Evolutionary conservation across 1,140 invertebrate species (phyloP).

Genomic region (Marisa cornuarietis): DNA sequence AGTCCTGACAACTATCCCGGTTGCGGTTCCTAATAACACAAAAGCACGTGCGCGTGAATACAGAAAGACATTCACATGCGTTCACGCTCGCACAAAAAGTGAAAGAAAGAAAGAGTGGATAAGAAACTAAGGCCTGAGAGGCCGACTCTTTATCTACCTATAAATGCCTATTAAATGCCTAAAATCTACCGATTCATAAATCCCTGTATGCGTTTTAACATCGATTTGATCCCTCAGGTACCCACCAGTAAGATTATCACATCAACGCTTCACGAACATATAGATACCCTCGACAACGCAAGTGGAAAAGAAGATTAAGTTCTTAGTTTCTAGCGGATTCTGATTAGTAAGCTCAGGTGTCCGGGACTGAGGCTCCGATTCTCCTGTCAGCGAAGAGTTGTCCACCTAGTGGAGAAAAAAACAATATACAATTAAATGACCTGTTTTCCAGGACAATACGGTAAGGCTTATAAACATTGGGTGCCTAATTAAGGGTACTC

Average conservation of each 20-base stretch:
- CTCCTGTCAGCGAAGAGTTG: slow-evolving; percentile 85
- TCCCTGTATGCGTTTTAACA: not conserved
- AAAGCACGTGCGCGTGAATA: too few relatives aligned
- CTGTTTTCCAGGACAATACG: too few relatives aligned
- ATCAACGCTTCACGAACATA: not conserved
- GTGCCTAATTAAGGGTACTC: too few relatives aligned
- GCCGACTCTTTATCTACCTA: not conserved
- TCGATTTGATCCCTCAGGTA: not conserved
- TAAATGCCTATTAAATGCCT: too few relatives aligned
- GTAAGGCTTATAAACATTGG: too few relatives aligned
- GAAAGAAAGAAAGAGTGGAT: not conserved
- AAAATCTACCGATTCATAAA: not conserved
- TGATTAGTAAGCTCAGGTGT: slow-evolving; percentile 91
- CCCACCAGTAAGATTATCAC: not conserved
- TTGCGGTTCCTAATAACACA: slow-evolving; percentile 16
- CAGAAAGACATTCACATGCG: not conserved
- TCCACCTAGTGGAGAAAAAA: slow-evolving; percentile 46
- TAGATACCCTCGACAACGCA: slow-evolving; percentile 88
- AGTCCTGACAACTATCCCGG: slow-evolving; percentile 80
- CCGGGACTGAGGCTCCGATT: slow-evolving; percentile 94
- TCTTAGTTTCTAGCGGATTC: slow-evolving; percentile 96
- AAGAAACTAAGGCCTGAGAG: not conserved
- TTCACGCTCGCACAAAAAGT: too few relatives aligned
- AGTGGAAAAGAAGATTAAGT: slow-evolving; percentile 96
- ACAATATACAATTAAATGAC: not conserved